These are phyloP conservation scores for Acrocyrtus sp. DNA, from an alignment of 2,888 invertebrate genomes.

Conservation along the genomic window DNA sequence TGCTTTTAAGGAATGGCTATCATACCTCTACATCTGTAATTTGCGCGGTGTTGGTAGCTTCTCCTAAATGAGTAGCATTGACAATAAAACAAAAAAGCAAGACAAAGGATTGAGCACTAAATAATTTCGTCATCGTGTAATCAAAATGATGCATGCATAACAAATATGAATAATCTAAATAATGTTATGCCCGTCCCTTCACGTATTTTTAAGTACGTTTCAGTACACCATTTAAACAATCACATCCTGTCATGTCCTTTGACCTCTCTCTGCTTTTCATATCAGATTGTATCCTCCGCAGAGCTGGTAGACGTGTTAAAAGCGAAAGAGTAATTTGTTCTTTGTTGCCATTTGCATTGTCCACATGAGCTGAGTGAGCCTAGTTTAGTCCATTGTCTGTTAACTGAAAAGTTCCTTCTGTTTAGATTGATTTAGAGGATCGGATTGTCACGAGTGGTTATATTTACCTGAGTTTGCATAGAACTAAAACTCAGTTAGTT, in stretches of 20 bases:
- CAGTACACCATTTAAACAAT: constrained; percentile 33
- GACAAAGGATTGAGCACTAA: no score
- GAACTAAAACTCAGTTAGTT: constrained; percentile 23
- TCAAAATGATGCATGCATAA: not conserved
- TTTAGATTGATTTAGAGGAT: no score
- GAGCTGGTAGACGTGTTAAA: not conserved
- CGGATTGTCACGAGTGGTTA: constrained; percentile 10
- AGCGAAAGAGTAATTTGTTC: not conserved
- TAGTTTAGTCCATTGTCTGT: not conserved
- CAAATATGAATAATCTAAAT: not conserved
- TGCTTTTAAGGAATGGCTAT: not conserved
- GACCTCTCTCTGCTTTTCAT: constrained; percentile 22
- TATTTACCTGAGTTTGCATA: constrained; percentile 13
- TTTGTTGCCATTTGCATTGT: constrained; percentile 11
- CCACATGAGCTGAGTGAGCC: not conserved
- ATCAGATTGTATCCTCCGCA: constrained; percentile 7
- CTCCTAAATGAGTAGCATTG: not conserved
- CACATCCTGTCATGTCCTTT: constrained; percentile 36
- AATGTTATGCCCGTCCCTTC: not conserved
- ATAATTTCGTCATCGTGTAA: not conserved
- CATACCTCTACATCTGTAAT: not conserved
- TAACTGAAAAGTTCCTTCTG: not conserved
- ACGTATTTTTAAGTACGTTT: constrained; percentile 10
- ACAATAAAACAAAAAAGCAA: no score
- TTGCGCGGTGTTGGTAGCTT: not conserved